phyloP scores from a whole-genome alignment of 2,797 vertebrate species.

The Hephaestus fuliginosus region DNA sequence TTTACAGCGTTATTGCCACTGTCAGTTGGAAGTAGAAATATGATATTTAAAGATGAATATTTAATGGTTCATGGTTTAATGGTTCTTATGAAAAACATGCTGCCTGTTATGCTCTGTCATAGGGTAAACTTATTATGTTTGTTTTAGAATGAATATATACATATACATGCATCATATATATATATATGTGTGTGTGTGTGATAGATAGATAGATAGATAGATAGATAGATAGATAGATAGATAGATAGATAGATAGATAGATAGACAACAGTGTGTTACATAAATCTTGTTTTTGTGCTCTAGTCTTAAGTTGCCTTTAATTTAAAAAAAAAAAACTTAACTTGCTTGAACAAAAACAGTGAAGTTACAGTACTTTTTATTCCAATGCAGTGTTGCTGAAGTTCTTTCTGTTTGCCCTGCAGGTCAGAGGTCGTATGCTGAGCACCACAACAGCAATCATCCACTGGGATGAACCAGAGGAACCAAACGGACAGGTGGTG shows the following conservation, averaged over 20 bases:
- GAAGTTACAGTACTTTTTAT: not conserved
- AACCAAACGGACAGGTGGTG: slow-evolving; percentile 97
- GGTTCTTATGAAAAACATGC: not conserved
- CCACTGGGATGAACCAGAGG: slow-evolving; percentile 98
- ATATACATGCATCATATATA: not conserved
- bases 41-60: not conserved
- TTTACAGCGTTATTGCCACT: not conserved
- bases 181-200: no score
- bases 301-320: not conserved
- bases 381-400: not conserved
- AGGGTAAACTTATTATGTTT: no score
- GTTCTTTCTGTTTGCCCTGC: slow-evolving; percentile 37
- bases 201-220: no score
- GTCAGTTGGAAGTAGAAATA: not conserved
- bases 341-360: not conserved
- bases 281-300: not conserved
- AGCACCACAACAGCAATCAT: slow-evolving; percentile 97
- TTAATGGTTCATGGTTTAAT: not conserved
- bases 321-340: not conserved
- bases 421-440: slow-evolving; percentile 97
- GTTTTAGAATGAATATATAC: no score
- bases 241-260: no score
- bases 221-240: no score
- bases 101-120: no score
- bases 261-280: not conserved